These are phyloP conservation scores for Masnerella sp. DNA, from an alignment of 2,888 invertebrate species.

Conservation along the genomic window DNA sequence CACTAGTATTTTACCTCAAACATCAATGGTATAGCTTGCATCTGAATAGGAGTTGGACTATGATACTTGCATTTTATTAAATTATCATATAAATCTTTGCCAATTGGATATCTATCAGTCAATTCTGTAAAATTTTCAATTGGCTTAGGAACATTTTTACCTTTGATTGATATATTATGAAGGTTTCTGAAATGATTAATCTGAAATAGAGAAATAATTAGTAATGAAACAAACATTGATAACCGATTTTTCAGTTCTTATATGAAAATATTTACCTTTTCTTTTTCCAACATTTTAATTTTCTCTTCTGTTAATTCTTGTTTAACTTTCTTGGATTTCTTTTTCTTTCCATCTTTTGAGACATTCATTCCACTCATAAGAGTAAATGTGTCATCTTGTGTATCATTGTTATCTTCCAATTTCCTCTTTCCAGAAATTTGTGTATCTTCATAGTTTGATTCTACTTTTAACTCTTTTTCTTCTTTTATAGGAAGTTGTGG, in stretches of 20 bases:
- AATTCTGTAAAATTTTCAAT: slow-evolving; percentile 85
- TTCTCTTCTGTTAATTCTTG: slow-evolving; percentile 75
- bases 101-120: slow-evolving; percentile 79
- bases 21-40: slow-evolving; percentile 95
- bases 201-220: slow-evolving; percentile 76
- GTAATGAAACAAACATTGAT: neutral
- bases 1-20: slow-evolving; percentile 83
- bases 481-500: neutral
- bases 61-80: slow-evolving; percentile 84
- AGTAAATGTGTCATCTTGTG: slow-evolving; percentile 64
- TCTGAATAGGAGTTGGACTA: slow-evolving; percentile 92
- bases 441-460: neutral
- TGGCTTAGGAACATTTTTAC: slow-evolving; percentile 89
- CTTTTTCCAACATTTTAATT: slow-evolving; percentile 78
- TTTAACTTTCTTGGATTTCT: slow-evolving; percentile 41
- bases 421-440: slow-evolving; percentile 59
- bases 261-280: too few species aligned
- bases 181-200: slow-evolving; percentile 86
- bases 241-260: too few species aligned
- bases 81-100: slow-evolving; percentile 83
- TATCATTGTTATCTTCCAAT: slow-evolving; percentile 68
- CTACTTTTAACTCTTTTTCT: slow-evolving; percentile 7
- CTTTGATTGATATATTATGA: slow-evolving; percentile 87
- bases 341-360: slow-evolving; percentile 74
- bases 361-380: slow-evolving; percentile 78